Percentiles rank a stretch among this genome's conserved stretches.
phyloP scores from a whole-genome alignment of 2,113 vertebrate genomes.

The Pipra filicauda region DNA sequence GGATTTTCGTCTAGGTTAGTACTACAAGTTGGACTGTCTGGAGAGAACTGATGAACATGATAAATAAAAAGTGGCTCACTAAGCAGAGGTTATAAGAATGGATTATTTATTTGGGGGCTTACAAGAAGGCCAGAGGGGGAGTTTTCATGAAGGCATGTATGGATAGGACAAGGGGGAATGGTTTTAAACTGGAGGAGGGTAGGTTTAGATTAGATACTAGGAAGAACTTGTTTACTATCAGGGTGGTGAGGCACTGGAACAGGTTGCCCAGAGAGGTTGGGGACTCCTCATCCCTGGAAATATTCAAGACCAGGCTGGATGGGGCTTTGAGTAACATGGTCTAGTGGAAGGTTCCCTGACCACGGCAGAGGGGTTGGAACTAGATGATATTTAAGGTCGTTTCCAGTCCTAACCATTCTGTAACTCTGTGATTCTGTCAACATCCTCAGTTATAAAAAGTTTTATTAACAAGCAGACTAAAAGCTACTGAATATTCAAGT shows the following conservation, averaged over 20 bases:
- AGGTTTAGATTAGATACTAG: not conserved
- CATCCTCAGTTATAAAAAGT: not conserved
- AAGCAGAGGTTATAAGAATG: not conserved
- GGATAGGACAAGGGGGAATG: not conserved
- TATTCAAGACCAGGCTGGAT: not conserved
- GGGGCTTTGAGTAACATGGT: not conserved
- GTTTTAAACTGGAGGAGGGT: not conserved
- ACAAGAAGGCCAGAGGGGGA: not conserved
- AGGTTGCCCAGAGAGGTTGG: not conserved
- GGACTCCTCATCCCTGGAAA: not conserved
- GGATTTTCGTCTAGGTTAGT: not conserved
- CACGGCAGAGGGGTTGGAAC: not conserved
- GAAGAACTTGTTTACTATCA: not conserved
- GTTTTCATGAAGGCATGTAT: not conserved
- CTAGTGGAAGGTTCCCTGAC: not conserved
- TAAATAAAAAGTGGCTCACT: not conserved
- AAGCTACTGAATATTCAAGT: not conserved
- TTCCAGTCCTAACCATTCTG: not conserved
- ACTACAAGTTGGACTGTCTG: not conserved
- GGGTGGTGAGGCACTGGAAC: not conserved
- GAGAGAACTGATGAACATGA: not conserved
- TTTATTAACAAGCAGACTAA: not conserved
- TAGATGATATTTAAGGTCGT: not conserved
- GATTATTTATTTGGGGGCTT: not conserved
- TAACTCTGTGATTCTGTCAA: not conserved